phyloP scores from a whole-genome alignment of 2,888 invertebrate species.

The Ephialtes manifestator region DNA sequence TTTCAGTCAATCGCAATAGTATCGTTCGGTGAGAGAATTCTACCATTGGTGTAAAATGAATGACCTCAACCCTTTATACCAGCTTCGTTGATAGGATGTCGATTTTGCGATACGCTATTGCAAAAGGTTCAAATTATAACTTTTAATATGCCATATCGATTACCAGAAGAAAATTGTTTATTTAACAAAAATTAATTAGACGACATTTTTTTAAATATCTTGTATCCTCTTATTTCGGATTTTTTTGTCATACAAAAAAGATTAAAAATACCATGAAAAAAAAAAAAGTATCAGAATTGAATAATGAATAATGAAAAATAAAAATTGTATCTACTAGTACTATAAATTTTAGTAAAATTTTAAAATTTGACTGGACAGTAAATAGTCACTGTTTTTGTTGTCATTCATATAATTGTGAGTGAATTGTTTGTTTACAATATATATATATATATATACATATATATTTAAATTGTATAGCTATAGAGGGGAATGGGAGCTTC shows the following conservation, averaged over 20 bases:
- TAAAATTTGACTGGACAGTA: neutral
- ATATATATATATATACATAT: no score
- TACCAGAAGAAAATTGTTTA: neutral
- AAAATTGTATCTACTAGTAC: neutral
- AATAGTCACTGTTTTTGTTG: constrained; percentile 2
- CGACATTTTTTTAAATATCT: no score
- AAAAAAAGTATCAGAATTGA: neutral
- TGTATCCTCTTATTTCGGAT: no score
- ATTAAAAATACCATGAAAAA: neutral
- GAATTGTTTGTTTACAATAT: constrained; percentile 41
- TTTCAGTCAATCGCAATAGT: neutral
- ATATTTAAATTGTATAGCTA: constrained; percentile 42
- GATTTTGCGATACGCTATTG: neutral
- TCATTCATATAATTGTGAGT: constrained; percentile 26
- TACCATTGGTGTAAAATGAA: neutral
- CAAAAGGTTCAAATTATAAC: no score
- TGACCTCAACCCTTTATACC: neutral
- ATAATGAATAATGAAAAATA: no score
- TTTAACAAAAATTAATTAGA: no score
- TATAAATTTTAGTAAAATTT: neutral
- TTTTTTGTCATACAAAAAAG: no score
- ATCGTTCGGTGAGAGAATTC: neutral
- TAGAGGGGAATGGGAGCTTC: constrained; percentile 18
- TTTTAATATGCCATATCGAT: neutral
- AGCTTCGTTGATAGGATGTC: neutral